Conservation (phyloP, 2,113 vertebrate species). For the Nesoenas mayeri region DNA sequence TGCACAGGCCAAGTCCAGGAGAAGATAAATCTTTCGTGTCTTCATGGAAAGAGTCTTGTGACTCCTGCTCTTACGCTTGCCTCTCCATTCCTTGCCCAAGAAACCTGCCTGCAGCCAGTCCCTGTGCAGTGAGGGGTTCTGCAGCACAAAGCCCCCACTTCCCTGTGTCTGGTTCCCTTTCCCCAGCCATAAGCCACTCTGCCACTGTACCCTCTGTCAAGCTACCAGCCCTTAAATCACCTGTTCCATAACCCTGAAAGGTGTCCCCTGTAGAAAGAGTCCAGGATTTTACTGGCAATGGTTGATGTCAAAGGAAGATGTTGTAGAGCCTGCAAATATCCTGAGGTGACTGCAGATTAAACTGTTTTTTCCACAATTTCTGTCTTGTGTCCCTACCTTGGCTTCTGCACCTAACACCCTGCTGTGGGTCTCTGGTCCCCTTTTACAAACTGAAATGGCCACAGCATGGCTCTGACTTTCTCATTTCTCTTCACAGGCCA, state of each 20-base stretch:
- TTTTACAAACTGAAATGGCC: background rate
- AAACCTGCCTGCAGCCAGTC: background rate
- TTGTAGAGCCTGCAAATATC: background rate
- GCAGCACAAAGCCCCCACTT: background rate
- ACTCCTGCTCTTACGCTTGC: background rate
- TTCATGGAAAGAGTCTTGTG: background rate
- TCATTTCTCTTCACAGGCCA: background rate
- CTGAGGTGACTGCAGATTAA: background rate
- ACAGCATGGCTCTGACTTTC: background rate
- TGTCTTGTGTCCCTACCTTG: background rate
- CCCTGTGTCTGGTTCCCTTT: background rate
- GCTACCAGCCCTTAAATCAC: background rate
- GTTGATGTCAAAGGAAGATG: rapidly evolving
- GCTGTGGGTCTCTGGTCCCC: background rate
- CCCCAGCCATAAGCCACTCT: background rate
- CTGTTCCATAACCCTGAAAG: background rate
- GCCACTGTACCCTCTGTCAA: background rate
- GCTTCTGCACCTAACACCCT: background rate
- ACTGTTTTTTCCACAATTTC: background rate
- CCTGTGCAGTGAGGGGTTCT: background rate
- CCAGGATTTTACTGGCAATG: background rate
- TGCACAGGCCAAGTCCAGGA: background rate
- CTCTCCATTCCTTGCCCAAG: background rate
- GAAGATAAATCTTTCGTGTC: background rate
- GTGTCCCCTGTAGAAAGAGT: background rate